Percentiles rank a stretch among this genome's conserved stretches.
Evolutionary conservation across 2,888 invertebrate genomes (phyloP).

Genomic region (Cephonodes hylas): DNA sequence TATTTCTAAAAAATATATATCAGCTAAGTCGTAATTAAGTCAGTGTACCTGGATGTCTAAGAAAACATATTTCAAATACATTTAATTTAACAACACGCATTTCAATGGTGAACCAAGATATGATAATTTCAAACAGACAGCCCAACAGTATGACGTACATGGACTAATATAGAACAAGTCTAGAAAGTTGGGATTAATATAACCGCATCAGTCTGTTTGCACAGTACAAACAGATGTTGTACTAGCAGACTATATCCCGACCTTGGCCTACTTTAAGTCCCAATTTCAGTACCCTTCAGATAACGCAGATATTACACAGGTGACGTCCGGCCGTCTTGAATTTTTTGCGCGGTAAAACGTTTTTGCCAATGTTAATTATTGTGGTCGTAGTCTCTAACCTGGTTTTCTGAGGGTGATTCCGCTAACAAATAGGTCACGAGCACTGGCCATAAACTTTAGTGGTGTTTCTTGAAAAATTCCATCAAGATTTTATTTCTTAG

Average conservation of each 20-base stretch:
- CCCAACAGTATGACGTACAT: too few species aligned
- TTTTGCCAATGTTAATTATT: constrained; percentile 3
- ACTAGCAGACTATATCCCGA: background rate
- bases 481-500: background rate
- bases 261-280: background rate
- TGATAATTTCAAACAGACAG: too few species aligned
- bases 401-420: constrained; percentile 15
- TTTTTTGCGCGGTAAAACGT: constrained; percentile 6
- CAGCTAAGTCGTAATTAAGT: too few species aligned
- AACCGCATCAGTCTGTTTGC: background rate
- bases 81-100: too few species aligned
- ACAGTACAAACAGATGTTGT: background rate
- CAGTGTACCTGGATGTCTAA: too few species aligned
- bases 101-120: too few species aligned
- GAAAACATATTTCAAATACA: too few species aligned
- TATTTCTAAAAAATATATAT: too few species aligned
- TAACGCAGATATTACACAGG: background rate
- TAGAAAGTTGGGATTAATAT: too few species aligned
- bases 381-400: background rate
- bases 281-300: background rate
- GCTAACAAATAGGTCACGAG: constrained; percentile 21
- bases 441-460: constrained; percentile 15
- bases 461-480: background rate
- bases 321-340: background rate
- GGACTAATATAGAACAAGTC: too few species aligned